Evolutionary conservation across 1,140 invertebrate genomes (phyloP).

Genomic region (Eriocheir sinensis): DNA sequence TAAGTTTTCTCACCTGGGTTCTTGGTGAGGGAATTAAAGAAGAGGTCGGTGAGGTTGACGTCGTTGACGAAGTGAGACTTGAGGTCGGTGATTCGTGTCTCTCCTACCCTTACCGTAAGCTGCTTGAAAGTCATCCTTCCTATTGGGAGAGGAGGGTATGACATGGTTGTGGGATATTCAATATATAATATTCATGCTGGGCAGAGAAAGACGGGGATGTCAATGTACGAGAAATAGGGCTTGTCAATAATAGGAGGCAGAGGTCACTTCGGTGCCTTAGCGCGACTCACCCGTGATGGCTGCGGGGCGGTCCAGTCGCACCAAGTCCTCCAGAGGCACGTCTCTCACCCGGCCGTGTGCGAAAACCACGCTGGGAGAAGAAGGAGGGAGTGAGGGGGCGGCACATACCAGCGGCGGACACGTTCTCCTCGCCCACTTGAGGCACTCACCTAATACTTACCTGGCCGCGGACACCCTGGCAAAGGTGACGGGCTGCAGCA

Average conservation of each 20-base stretch:
- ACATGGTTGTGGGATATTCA: no score
- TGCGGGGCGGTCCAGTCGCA: neutral
- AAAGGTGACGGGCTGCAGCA: neutral
- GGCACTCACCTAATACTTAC: neutral
- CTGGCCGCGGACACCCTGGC: neutral
- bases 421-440: neutral
- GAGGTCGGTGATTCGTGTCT: neutral
- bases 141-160: no score
- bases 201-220: no score
- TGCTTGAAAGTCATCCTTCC: conserved; percentile 28
- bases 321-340: neutral
- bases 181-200: no score
- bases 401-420: neutral
- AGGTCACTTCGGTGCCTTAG: no score
- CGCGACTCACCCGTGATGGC: conserved; percentile 27
- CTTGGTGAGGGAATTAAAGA: conserved; percentile 33
- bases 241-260: no score
- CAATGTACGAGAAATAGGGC: no score
- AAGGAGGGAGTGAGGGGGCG: neutral
- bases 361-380: neutral
- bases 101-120: neutral
- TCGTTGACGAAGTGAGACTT: neutral
- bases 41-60: neutral
- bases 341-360: neutral
- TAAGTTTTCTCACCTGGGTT: conserved; percentile 46